A percentile compares a stretch with the other conserved stretches of the same genome.
These are phyloP conservation scores for Smittia aterrima DNA, from an alignment of 2,888 invertebrate species.

Conservation along the genomic window DNA sequence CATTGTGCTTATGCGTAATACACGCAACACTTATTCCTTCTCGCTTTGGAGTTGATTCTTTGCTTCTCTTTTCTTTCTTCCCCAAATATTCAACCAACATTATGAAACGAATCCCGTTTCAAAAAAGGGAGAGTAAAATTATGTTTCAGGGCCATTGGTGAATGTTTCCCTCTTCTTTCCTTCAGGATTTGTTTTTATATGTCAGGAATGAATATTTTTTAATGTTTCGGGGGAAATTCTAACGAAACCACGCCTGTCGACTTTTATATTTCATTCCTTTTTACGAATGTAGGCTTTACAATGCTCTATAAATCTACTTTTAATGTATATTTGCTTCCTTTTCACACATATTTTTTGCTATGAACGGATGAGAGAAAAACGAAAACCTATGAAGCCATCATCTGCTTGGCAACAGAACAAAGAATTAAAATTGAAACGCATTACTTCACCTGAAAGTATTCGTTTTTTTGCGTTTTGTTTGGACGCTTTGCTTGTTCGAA, in stretches of 20 bases:
- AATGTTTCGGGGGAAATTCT: conserved; percentile 7
- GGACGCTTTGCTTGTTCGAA: background rate
- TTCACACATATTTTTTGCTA: background rate
- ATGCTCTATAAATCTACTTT: conserved; percentile 37
- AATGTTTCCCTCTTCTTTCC: background rate
- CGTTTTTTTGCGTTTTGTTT: background rate
- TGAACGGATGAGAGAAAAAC: background rate
- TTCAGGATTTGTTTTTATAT: conserved; percentile 3
- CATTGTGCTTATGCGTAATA: background rate
- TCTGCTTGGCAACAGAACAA: background rate
- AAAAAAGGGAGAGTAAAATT: background rate
- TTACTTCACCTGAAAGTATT: conserved; percentile 24
- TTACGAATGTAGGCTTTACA: background rate
- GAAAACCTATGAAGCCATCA: background rate
- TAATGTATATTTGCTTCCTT: background rate
- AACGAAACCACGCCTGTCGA: conserved; percentile 36
- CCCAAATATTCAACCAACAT: background rate
- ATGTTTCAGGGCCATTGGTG: conserved; percentile 37
- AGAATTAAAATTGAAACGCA: conserved; percentile 15
- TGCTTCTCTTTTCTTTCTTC: background rate
- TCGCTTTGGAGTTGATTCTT: background rate
- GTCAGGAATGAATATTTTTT: background rate
- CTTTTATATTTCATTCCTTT: background rate
- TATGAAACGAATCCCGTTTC: background rate
- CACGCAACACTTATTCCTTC: background rate